Conservation (phyloP, 2,113 vertebrate species). For the Chaenogobius annularis region DNA sequence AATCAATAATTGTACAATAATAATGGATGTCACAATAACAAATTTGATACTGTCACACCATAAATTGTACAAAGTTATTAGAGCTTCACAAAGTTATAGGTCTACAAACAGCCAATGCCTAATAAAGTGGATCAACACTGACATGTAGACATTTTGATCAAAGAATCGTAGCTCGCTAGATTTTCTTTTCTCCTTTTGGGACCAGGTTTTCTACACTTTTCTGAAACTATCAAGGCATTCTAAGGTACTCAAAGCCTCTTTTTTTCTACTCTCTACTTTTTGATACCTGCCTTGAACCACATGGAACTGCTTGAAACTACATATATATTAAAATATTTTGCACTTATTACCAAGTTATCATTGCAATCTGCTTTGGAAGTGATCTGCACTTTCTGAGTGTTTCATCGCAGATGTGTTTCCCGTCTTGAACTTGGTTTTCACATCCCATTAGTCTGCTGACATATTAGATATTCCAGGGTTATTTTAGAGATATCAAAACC, state of each 20-base stretch:
- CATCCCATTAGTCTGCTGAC: not conserved
- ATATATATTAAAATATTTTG: too few species aligned
- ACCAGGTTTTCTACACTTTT: not conserved
- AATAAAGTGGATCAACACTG: not conserved
- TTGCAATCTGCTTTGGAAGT: not conserved
- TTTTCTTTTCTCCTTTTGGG: not conserved
- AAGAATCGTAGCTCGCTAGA: not conserved
- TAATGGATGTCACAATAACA: too few species aligned
- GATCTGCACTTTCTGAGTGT: not conserved
- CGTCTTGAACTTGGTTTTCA: not conserved
- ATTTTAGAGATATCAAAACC: not conserved
- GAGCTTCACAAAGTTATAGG: too few species aligned
- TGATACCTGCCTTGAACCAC: not conserved
- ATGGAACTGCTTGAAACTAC: too few species aligned
- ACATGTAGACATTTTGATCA: constrained; percentile 24
- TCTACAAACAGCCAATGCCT: too few species aligned
- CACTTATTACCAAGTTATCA: too few species aligned
- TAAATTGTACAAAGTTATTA: too few species aligned
- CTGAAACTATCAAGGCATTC: not conserved
- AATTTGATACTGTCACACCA: too few species aligned
- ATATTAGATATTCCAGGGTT: not conserved
- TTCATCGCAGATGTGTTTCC: not conserved
- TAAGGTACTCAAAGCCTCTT: not conserved
- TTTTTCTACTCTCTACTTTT: not conserved
- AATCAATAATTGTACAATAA: too few species aligned